Percentiles rank a stretch among this genome's conserved stretches.
Evolutionary conservation across 2,797 vertebrate species (phyloP).

Genomic region (Decapterus maruadsi): DNA sequence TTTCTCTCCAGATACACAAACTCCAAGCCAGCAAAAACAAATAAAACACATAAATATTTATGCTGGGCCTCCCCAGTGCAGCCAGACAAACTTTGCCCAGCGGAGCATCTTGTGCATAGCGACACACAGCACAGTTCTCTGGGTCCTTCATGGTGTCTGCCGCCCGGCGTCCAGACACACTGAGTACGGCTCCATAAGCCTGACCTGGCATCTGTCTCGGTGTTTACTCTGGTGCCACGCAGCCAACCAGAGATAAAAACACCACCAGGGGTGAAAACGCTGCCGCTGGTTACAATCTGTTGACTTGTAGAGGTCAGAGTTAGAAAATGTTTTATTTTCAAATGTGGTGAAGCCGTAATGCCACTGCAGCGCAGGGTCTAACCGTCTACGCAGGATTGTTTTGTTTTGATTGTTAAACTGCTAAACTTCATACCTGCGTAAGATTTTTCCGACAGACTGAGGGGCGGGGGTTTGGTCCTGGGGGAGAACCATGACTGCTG

Average conservation of each 20-base stretch:
- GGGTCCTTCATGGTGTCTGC: slow-evolving; percentile 20
- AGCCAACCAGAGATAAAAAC: slow-evolving; percentile 70
- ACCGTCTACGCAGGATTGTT: not conserved
- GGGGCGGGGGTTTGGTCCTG: slow-evolving; percentile 2
- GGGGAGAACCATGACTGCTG: slow-evolving; percentile 40
- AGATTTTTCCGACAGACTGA: slow-evolving; percentile 43
- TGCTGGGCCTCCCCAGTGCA: slow-evolving; percentile 38
- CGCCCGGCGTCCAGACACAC: slow-evolving; percentile 25
- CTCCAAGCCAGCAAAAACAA: slow-evolving; percentile 59
- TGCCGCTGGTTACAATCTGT: not conserved
- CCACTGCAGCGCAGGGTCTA: not conserved
- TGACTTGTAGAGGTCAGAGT: slow-evolving; percentile 18
- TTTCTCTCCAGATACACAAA: slow-evolving; percentile 51
- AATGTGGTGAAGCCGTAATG: not conserved
- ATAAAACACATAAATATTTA: slow-evolving; percentile 56
- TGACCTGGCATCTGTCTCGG: slow-evolving; percentile 60
- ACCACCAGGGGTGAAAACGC: slow-evolving; percentile 10
- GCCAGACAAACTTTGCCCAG: slow-evolving; percentile 48
- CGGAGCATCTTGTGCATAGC: slow-evolving; percentile 47
- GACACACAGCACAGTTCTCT: slow-evolving; percentile 29
- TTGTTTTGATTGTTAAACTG: no score
- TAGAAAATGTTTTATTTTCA: slow-evolving; percentile 18
- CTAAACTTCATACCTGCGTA: slow-evolving; percentile 68
- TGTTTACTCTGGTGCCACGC: slow-evolving; percentile 55
- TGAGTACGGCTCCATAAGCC: slow-evolving; percentile 29